Evolutionary conservation across 2,797 vertebrate species (phyloP), one percentile per base, ranked within the genome.

Genomic region (Mallotus villosus): DNA sequence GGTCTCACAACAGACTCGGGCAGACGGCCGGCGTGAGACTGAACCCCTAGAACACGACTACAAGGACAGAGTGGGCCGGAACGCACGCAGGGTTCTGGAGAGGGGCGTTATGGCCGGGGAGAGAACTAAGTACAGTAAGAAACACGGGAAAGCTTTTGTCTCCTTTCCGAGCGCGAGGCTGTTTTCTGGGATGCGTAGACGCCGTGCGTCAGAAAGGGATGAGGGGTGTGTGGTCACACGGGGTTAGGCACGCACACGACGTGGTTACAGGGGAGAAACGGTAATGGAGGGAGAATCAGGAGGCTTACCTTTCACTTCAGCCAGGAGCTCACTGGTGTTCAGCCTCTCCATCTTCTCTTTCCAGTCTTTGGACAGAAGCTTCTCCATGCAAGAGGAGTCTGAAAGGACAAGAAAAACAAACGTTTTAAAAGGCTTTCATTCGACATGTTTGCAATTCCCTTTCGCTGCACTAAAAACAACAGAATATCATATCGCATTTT

Each of bases 301-400:
- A 76, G 71, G 66, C 75, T 70, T 93, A 96, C 95, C 95, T 96
- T 96, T 95, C 82, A 96, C 94, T 90, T 95, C 95, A 87, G 94
- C 94, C 77, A 96, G 91, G 78, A 96, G 93, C 82, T 95, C 95
- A 61, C 93, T 94, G 24, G 95, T 92, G 86, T 95, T 95, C 81
- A 95, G 85, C 88, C 95, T 92, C 87, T 95, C 95, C 95, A 96
- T 96, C 89, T 95, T 96, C 87, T 96, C 95, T 81, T 96, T 96
- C 95, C 95, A 96, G 85, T 96, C 95, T 92, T 95, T 96, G 80
- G 95, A 96, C 86, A 96, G 94, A 75, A 96, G 91, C 68, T 94
- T 95, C 88, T 96, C 95, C 92, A 96, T 93, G 80, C 95, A 96
- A 76, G 94, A 91, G 61, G 94, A 93, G 89, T 96, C 95, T 95